Evolutionary conservation across 2,113 vertebrate genomes (phyloP), one percentile per base, ranked within the genome.

Genomic region (Melanotaenia duboulayi): DNA sequence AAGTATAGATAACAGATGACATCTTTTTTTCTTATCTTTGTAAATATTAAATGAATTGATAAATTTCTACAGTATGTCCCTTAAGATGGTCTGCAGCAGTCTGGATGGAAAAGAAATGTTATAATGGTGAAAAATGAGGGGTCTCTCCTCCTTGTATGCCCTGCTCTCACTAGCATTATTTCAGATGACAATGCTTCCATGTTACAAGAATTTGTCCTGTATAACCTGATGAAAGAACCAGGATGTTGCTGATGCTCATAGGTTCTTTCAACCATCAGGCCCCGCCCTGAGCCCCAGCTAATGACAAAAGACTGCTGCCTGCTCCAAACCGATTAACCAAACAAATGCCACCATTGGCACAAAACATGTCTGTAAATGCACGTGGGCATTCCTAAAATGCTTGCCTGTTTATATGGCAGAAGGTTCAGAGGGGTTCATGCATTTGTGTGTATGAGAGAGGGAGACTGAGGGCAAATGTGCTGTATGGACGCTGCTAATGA

Each of bases 201-300:
- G 78, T 70, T 74, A 42, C 63, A 84, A 84, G 82, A 89, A 87
- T 84, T 71, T 63, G 59, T 78, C 76, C 72, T 37, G 69, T 76
- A 71, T 81, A 76, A 63, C 66, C 74, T 13, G 44, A 71, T 87
- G 87, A 89, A 84, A 87, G 87, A 35, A 74, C 73, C 70, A 81
- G 87, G 77, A 91, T 87, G 85, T 89, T 91, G 91, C 90, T 91
- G 90, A 91, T 89, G 88, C 90, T 89, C 80, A 85, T 78, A 81
- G 86, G 83, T 90, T 90, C 87, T 91, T 92, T 90, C 71, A 91
- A 71, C 39, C 58, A 13, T 17, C 77, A 83, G 74, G 76, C 88
- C 74, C 88, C 71, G 55, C 85, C 82, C 85, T 56, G 66, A n/a
- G 48, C 78, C 66, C 86, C 66, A 76, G 82, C 77, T 87, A 72